Conservation (phyloP, 2,888 invertebrate species). For the Spicauda simplicius region DNA sequence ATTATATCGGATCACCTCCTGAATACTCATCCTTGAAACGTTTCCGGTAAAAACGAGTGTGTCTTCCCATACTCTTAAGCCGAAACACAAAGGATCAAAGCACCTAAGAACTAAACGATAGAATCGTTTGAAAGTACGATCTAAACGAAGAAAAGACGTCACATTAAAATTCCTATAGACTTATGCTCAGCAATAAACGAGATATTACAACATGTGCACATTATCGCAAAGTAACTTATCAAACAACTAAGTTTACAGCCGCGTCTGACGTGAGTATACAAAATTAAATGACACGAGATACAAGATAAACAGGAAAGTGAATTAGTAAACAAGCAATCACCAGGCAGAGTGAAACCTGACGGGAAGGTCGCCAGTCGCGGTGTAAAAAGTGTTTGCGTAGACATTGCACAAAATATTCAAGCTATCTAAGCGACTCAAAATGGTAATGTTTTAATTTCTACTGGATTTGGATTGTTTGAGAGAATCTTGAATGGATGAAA, state of each 20-base stretch:
- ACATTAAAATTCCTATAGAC: too few relatives aligned
- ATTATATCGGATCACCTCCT: too few relatives aligned
- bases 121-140: too few relatives aligned
- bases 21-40: too few relatives aligned
- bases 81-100: too few relatives aligned
- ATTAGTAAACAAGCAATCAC: conserved; percentile 30
- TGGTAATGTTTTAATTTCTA: background rate
- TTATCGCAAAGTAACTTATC: background rate
- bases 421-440: conserved; percentile 1
- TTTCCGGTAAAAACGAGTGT: too few relatives aligned
- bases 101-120: too few relatives aligned
- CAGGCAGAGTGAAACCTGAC: conserved; percentile 23
- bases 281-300: conserved; percentile 17
- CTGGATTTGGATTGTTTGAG: background rate
- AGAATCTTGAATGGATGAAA: too few relatives aligned
- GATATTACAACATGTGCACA: background rate
- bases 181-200: too few relatives aligned
- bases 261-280: conserved; percentile 8
- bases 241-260: background rate
- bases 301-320: conserved; percentile 21
- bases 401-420: background rate
- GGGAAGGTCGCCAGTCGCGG: conserved; percentile 8
- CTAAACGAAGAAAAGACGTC: too few relatives aligned
- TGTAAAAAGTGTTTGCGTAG: conserved; percentile 1
- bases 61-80: too few relatives aligned